phyloP scores from a whole-genome alignment of 2,888 invertebrate genomes.

The Subacronicta megacephala region DNA sequence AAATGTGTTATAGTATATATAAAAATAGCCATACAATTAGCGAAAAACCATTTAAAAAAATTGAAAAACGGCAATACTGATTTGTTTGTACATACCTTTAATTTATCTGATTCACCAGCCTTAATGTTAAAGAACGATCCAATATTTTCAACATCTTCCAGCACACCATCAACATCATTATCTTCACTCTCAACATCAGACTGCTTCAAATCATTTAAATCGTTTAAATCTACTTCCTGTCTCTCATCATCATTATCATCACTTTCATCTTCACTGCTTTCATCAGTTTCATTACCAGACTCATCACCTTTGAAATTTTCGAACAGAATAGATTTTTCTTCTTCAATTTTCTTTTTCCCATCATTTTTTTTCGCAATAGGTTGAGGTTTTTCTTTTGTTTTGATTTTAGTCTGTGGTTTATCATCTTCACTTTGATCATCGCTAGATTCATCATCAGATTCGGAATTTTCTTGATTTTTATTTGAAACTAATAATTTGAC shows the following conservation, averaged over 20 bases:
- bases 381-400: constrained; percentile 27
- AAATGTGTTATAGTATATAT: too few relatives aligned
- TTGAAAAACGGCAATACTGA: too few relatives aligned
- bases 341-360: constrained; percentile 17
- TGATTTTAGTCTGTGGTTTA: constrained; percentile 16
- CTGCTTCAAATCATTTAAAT: constrained; percentile 86
- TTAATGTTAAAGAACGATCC: constrained; percentile 75
- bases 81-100: constrained; percentile 78
- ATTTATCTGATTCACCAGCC: constrained; percentile 74
- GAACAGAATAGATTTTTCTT: constrained; percentile 38
- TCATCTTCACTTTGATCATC: constrained; percentile 25
- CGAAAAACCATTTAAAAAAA: too few relatives aligned
- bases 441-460: constrained; percentile 39
- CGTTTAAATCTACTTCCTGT: constrained; percentile 57
- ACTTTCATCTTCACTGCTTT: constrained; percentile 43
- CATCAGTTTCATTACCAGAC: constrained; percentile 36
- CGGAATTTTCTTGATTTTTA: constrained; percentile 29
- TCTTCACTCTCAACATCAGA: constrained; percentile 78
- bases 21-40: too few relatives aligned
- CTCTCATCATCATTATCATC: constrained; percentile 50
- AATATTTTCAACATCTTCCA: constrained; percentile 66
- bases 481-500: constrained; percentile 37
- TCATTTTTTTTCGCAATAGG: constrained; percentile 12
- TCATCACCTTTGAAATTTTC: constrained; percentile 42
- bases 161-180: constrained; percentile 50